Evolutionary conservation across 2,113 vertebrate genomes (phyloP).

Genomic region (Kryptolebias marmoratus): DNA sequence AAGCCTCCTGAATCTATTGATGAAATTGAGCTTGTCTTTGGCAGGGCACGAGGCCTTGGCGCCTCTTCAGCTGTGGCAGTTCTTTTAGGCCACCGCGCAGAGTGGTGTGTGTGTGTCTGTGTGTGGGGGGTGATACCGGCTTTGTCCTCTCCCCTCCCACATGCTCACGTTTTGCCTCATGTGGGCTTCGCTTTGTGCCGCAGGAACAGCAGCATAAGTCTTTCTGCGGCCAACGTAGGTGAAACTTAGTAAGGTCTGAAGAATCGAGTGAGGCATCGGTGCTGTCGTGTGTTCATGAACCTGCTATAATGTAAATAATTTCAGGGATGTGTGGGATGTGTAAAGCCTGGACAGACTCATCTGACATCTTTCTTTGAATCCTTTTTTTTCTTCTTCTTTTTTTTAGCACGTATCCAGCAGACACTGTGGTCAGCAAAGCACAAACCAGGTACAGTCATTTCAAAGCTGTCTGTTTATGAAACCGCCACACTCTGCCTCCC

Average conservation of each 20-base stretch:
- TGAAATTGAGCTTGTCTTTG: slow-evolving; percentile 71
- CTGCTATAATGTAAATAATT: slow-evolving; percentile 55
- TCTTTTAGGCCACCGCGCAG: slow-evolving; percentile 64
- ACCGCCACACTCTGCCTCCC: neutral
- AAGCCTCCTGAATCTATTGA: slow-evolving; percentile 65
- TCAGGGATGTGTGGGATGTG: slow-evolving; percentile 54
- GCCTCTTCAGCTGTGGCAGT: slow-evolving; percentile 62
- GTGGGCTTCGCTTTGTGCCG: slow-evolving; percentile 62
- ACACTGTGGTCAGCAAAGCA: slow-evolving; percentile 97
- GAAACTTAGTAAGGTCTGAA: slow-evolving; percentile 49
- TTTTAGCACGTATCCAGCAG: slow-evolving; percentile 94
- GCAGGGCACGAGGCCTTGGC: slow-evolving; percentile 67
- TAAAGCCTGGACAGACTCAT: slow-evolving; percentile 44
- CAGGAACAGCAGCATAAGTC: slow-evolving; percentile 45
- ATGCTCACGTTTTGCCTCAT: slow-evolving; percentile 65
- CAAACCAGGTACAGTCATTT: slow-evolving; percentile 87
- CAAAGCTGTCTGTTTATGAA: slow-evolving; percentile 2
- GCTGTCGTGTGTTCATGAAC: slow-evolving; percentile 50
- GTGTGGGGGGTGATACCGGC: slow-evolving; percentile 62
- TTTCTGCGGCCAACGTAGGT: slow-evolving; percentile 50
- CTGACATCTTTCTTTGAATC: slow-evolving; percentile 57
- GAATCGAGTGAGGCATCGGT: slow-evolving; percentile 21
- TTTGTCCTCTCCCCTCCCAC: slow-evolving; percentile 74
- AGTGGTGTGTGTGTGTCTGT: slow-evolving; percentile 31
- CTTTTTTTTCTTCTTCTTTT: slow-evolving; percentile 46